Base-by-base conservation (phyloP, 2,797 vertebrate genomes). In the Petrocephalus schoutedeni region DNA sequence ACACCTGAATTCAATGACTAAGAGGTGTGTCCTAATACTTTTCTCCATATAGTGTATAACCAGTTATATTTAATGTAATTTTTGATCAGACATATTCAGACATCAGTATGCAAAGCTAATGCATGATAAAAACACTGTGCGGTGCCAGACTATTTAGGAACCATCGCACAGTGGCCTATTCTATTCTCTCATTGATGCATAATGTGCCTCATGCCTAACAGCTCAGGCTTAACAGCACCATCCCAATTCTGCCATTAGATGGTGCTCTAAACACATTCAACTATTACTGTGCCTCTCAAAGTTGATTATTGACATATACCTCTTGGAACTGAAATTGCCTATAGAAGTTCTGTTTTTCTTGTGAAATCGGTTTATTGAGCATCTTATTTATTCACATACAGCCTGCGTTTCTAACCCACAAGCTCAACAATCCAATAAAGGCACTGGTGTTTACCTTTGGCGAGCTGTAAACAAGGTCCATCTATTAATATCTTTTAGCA, bases 281-380 rank as follows among this genome's bases (percentile, higher is more conserved):
- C 74, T 9, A 1, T 49, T 80, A 49, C 16, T 7, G 19, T 21
- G 7, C 19, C 74, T 80, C 74, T 19, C 74, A 77, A 16, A 77
- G 71, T 80, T 41, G 14, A 77, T 80, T n/a, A 49, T 49, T n/a
- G 41, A 49, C 41, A 80, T n/a, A 21, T 45, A 36, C 71, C 71
- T 77, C 71, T 45, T 77, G 41, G 41, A 80, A 80, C 74, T 49
- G 41, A 80, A 80, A 80, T 80, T n/a, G 74, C 74, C 71, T 19
- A 80, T 45, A 80, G 74, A 9, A 0, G 41, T 80, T 80, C 41
- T 80, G 41, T 49, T 19, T 80, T 45, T 80, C 32, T n/a, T 80
- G 45, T n/a, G 19, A 80, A 41, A 80, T 80, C 74, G n/a, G 16
- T 80, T 80, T 41, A 77, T 28, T 67, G 23, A 71, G 64, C 64